These are phyloP conservation scores for Dendrolimus pini DNA, from an alignment of 2,888 invertebrate genomes.

Conservation along the genomic window DNA sequence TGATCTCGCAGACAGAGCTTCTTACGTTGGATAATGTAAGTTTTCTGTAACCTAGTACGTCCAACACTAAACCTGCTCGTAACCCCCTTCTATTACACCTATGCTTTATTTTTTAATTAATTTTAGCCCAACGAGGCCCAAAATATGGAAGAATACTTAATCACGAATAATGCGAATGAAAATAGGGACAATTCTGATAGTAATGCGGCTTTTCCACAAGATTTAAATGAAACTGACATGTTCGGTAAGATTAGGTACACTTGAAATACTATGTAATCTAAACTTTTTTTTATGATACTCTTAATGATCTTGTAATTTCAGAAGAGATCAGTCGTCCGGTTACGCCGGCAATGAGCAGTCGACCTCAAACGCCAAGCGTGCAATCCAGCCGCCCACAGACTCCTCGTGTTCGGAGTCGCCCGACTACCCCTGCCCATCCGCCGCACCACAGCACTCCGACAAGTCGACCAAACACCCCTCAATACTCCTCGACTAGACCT, in stretches of 20 bases:
- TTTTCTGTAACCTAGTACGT: neutral
- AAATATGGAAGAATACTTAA: neutral
- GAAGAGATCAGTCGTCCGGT: slow-evolving; percentile 6
- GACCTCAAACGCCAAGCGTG: slow-evolving; percentile 45
- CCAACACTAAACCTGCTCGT: too few relatives aligned
- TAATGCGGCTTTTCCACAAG: slow-evolving; percentile 9
- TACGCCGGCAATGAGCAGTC: slow-evolving; percentile 31
- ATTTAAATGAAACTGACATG: slow-evolving; percentile 18
- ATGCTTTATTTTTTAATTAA: neutral
- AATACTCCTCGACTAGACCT: slow-evolving; percentile 21
- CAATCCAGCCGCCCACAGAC: slow-evolving; percentile 47
- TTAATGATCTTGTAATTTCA: slow-evolving; percentile 8
- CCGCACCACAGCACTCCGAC: slow-evolving; percentile 21
- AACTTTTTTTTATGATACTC: neutral
- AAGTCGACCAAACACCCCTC: slow-evolving; percentile 49
- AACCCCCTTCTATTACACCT: too few relatives aligned
- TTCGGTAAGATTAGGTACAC: slow-evolving; percentile 17
- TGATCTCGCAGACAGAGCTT: slow-evolving; percentile 1
- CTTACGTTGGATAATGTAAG: neutral
- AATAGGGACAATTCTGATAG: slow-evolving; percentile 1
- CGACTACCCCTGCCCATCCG: slow-evolving; percentile 35
- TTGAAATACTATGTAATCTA: neutral
- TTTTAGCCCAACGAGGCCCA: neutral
- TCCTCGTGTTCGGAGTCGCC: slow-evolving; percentile 34
- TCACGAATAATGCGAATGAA: neutral